A percentile compares a stretch with the other conserved stretches of the same genome.
phyloP scores from a whole-genome alignment of 2,888 invertebrate genomes.

The Tenthredo scrophulariae region DNA sequence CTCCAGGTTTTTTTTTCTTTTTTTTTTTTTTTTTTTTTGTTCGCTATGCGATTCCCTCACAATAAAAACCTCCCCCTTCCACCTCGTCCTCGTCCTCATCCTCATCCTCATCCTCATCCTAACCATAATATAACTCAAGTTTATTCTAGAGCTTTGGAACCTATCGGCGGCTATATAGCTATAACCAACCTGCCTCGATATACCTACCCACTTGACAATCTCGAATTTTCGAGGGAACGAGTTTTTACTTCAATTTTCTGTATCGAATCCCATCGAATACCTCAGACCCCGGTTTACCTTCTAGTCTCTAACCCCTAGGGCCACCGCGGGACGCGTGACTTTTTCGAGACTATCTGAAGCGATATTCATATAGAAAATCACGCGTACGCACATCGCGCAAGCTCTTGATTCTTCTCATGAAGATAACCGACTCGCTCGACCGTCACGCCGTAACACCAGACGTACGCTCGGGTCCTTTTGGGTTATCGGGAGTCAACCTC shows the following conservation, averaged over 20 bases:
- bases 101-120: neutral
- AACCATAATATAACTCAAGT: conserved; percentile 2
- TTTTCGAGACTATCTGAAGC: neutral
- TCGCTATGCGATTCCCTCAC: neutral
- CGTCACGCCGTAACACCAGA: neutral
- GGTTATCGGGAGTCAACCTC: conserved; percentile 40
- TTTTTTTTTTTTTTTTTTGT: neutral
- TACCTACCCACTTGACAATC: conserved; percentile 8
- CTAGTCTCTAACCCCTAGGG: neutral
- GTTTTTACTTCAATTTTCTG: conserved; percentile 19
- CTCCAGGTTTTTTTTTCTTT: neutral
- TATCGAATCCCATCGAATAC: conserved; percentile 6
- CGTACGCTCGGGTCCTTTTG: neutral
- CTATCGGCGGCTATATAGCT: neutral
- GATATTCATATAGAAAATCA: neutral
- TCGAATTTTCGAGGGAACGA: conserved; percentile 3
- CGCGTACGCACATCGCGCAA: neutral
- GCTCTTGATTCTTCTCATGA: neutral
- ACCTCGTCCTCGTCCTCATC: neutral
- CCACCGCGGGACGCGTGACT: neutral
- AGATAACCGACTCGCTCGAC: neutral
- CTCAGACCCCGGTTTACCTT: neutral
- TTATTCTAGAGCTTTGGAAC: conserved; percentile 8
- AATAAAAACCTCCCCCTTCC: neutral
- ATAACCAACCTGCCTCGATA: neutral